Conservation (phyloP, 37 sponge, comb jelly and placozoan species). For the Cliona cf. orientalis region DNA sequence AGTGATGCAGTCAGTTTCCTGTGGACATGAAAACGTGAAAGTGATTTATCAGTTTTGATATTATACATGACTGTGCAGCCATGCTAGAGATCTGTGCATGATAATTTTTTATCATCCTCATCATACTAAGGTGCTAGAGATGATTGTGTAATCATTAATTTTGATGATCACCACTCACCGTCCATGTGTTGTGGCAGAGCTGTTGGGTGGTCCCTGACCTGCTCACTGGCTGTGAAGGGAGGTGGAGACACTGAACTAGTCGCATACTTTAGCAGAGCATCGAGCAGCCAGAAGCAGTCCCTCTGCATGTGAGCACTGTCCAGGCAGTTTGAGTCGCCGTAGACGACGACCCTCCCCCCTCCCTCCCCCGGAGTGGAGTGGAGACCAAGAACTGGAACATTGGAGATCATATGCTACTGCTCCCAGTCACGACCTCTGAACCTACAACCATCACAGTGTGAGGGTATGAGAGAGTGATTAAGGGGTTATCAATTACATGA, state of each 20-base stretch:
- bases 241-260: slow-evolving; percentile 15
- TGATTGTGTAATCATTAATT: no score
- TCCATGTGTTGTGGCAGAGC: slow-evolving; percentile 60
- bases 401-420: slow-evolving; percentile 15
- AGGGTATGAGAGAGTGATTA: no score
- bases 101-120: no score
- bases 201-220: slow-evolving; percentile 18
- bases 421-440: slow-evolving; percentile 66
- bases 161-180: slow-evolving; percentile 48
- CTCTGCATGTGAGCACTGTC: slow-evolving; percentile 90
- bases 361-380: slow-evolving; percentile 63
- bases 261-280: slow-evolving; percentile 59
- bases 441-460: no score
- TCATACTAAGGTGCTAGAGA: no score
- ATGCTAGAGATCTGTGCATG: no score
- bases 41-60: no score
- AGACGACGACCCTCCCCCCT: slow-evolving; percentile 84
- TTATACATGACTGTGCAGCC: no score
- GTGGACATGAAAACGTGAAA: no score
- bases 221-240: slow-evolving; percentile 24
- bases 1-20: slow-evolving; percentile 80
- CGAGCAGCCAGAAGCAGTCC: slow-evolving; percentile 88
- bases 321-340: slow-evolving; percentile 97
- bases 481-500: no score
- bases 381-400: slow-evolving; percentile 86